Evolutionary conservation across 2,113 vertebrate genomes (phyloP), one percentile per base, ranked within the genome.

Genomic region (Callionymus lyra): DNA sequence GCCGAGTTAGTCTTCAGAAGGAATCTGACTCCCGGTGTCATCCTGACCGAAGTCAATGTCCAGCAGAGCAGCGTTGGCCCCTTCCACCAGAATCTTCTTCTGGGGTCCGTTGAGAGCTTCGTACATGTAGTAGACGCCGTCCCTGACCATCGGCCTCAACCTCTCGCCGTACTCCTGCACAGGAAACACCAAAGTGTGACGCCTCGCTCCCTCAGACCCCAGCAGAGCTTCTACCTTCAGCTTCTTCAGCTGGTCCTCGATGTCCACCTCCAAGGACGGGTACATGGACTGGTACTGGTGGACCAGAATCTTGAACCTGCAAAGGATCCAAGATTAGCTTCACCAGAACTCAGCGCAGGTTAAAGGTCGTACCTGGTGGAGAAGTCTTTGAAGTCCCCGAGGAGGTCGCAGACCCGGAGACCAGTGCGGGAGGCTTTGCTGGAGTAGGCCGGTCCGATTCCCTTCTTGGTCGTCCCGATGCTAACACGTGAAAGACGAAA

Each of bases 391-490:
- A 92, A 96, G 61, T 98, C 93, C 1, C 91, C 87, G 56, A 98
- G 84, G 12, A 98, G 90, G 80, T 98, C 95, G 21, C 95, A 98
- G 10, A 98, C 70, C 11, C 94, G 90, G 14, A 98, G 90, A 38
- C 95, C 95, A 1, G 89, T 97, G 54, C 94, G 86, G 38, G 94
- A 88, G 1, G 93, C 95, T 76, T 98, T 98, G 69, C 92, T 93
- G 35, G 94, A 90, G 54, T 98, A 98, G 0, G 95, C 92, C 19
- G 95, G 95, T 68, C 95, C 95, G 6, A 98, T 97, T 3, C 95
- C 95, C 59, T 97, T 98, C 76, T 93, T 92, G 58, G 95, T 98
- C 53, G 95, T 98, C 75, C 95, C 95, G 44, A 98, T 98, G 59
- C 95, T 98, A 72, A 45, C 2, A 50, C n/a, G n/a, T n/a, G n/a